Base-by-base conservation (phyloP, 2,888 invertebrate genomes). In the Thyatira batis region DNA sequence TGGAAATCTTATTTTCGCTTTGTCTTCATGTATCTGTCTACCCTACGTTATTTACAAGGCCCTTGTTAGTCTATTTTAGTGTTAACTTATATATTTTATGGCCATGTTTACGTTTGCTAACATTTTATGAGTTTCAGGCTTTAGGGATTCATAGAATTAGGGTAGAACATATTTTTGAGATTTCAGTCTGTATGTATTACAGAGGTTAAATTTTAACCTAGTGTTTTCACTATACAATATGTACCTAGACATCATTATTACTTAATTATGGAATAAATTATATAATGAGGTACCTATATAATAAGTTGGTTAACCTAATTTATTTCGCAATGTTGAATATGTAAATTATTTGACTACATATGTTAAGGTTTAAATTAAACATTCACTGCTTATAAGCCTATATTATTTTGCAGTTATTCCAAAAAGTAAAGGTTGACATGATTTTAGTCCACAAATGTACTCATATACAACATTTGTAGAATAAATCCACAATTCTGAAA, bases 31-130 rank as follows among this genome's bases (percentile, higher is more conserved):
- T n/a, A 3, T 20, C 43, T 20, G 50, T 50, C 50, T 46, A 17
- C 17, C 39, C 17, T 39, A 4, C 25, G 23, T 13, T 50, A 43
- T 43, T 39, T 30, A 44, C 43, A 21, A 43, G 43, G 10, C 13
- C 39, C 48, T 49, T 49, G 44, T 45, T 28, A 28, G 11, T 48
- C 30, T 49, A 25, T 49, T 50, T 50, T 25, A 51, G 20, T 6
- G 11, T 51, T 51, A 25, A 44, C 44, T 51, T 49, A 52, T 45
- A 48, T 50, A 50, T 50, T 54, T 58, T 54, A 54, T 54, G 33
- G 21, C 21, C 23, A n/a, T 58, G 57, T 58, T 58, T 58, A 50
- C 50, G 52, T 52, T 48, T 33, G 8, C 48, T 20, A 45, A 50
- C 48, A 54, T 54, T 58, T 54, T 52, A 54, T 49, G 25, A 48